Percentiles rank a stretch among this genome's conserved stretches.
Conservation (phyloP, 2,888 invertebrate genomes). For the Calameuta idolon region DNA sequence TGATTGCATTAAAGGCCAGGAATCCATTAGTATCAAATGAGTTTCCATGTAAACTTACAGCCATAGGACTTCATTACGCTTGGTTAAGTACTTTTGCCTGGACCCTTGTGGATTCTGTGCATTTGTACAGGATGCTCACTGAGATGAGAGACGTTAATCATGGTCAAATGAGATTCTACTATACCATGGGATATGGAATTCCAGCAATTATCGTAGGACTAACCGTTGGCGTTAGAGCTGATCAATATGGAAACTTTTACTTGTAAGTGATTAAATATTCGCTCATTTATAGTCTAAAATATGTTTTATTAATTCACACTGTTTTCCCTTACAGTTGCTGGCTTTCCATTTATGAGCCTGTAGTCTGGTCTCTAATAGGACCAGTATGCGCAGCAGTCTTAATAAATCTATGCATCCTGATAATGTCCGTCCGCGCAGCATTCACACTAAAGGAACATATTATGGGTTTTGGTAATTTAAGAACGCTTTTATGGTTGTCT, state of each 20-base stretch:
- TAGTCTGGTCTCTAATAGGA: constrained; percentile 95
- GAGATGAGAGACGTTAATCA: constrained; percentile 97
- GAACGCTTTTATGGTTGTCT: constrained; percentile 88
- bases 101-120: constrained; percentile 92
- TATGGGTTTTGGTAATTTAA: constrained; percentile 76
- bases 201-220: constrained; percentile 93
- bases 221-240: constrained; percentile 91
- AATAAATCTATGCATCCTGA: constrained; percentile 82
- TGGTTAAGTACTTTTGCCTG: constrained; percentile 93
- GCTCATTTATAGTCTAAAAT: neutral
- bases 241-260: constrained; percentile 93
- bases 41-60: constrained; percentile 89
- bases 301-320: neutral
- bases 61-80: constrained; percentile 92
- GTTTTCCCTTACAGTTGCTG: constrained; percentile 81
- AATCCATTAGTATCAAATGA: constrained; percentile 85
- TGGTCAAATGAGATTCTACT: constrained; percentile 92
- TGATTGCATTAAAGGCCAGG: constrained; percentile 88
- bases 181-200: constrained; percentile 90
- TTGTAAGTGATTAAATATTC: constrained; percentile 78
- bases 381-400: constrained; percentile 85
- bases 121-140: constrained; percentile 92
- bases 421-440: constrained; percentile 89
- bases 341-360: constrained; percentile 92
- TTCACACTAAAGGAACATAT: constrained; percentile 92